Evolutionary conservation across 2,797 vertebrate genomes (phyloP).

Genomic region (Chiroxiphia lanceolata): DNA sequence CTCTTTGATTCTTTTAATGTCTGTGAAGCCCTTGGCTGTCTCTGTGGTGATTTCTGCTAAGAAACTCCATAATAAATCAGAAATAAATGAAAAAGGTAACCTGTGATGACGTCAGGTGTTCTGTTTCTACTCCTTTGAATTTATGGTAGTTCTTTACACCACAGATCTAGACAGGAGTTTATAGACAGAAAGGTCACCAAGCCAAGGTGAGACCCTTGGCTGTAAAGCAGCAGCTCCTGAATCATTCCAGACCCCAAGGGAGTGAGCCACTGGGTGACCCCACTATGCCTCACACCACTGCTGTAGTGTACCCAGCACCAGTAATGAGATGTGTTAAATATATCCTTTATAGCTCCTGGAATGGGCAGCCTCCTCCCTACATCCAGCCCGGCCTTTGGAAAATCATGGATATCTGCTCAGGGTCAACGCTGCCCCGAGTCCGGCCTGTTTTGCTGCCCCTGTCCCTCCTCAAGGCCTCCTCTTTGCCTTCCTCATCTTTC

Average conservation of each 20-base stretch:
- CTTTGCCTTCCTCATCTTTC: neutral
- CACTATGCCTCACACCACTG: accelerated
- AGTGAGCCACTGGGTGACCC: accelerated
- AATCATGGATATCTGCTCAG: accelerated
- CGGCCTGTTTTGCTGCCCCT: neutral
- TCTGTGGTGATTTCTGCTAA: accelerated
- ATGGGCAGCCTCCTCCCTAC: neutral
- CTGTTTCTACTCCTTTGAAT: neutral
- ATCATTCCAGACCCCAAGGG: neutral
- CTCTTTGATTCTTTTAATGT: neutral
- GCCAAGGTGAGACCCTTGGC: neutral
- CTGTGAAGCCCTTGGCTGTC: neutral
- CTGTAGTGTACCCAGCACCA: neutral
- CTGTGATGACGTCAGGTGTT: accelerated
- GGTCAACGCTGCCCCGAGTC: neutral
- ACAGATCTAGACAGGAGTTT: neutral
- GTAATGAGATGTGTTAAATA: neutral
- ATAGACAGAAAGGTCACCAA: neutral
- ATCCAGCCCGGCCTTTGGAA: accelerated
- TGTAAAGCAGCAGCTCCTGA: neutral
- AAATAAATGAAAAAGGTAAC: neutral
- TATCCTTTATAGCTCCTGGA: neutral
- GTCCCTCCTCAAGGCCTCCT: neutral
- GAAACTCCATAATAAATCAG: neutral
- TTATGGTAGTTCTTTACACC: neutral